Base-by-base conservation (phyloP, 2,113 vertebrate species). In the Ardeotis arabs region DNA sequence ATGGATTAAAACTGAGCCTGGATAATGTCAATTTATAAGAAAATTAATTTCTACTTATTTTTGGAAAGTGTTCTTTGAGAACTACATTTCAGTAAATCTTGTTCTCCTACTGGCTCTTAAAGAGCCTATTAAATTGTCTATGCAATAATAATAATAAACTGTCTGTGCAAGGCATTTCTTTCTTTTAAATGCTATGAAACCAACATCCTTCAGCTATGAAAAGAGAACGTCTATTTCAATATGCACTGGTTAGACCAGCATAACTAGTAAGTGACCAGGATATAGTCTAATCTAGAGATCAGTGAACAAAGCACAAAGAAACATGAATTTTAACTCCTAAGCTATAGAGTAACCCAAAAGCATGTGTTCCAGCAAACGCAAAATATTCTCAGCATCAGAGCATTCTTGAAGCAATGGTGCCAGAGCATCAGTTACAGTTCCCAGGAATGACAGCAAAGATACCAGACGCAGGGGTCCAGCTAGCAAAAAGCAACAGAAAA, bases 1-100 rank as follows among this genome's bases (percentile, higher is more conserved):
- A 23, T 11, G 47, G n/a, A 83, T 88, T 86, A 77, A 73, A 92
- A 45, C 24, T 20, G 24, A 93, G 41, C 55, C 47, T 39, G 55
- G 41, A 59, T 83, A 87, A 90, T 45, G 37, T 70, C 28, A 83
- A 63, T 93, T 74, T 67, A 41, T 25, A 84, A 76, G 55, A 89
- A 90, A 77, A 95, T 74, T 67, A 59, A 66, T 96, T 94, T 86
- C 37, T 83, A 58, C 25, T 41, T 73, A 52, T 47, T 94, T 92
- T 94, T 80, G 18, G 49, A 70, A 84, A 90, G 16, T 2, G 4
- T 82, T 80, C n/a, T 86, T 63, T 72, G 64, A 67, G 47, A 90
- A 52, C 12, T 64, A 27, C 14, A 56, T 86, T 82, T 88, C 21
- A 41, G 31, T 81, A 84, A 72, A 59, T 64, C 31, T 70, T 81